phyloP scores from a whole-genome alignment of 2,797 vertebrate species.

The Poeciliopsis infans region DNA sequence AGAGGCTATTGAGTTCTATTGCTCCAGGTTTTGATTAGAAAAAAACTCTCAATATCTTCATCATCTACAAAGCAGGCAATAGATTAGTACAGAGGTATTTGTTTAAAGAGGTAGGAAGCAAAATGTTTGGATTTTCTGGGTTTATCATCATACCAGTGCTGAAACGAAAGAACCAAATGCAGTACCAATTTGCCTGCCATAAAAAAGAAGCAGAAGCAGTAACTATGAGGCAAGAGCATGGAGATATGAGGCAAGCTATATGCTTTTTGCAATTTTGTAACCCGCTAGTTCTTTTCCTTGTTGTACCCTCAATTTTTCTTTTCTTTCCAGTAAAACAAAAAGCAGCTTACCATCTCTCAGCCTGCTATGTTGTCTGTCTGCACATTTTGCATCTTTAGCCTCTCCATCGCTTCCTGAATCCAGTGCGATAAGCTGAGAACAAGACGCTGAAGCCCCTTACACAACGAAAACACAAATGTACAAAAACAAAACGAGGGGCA shows the following conservation, averaged over 20 bases:
- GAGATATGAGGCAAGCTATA: conserved; percentile 38
- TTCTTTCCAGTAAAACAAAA: conserved; percentile 47
- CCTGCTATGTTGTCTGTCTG: conserved; percentile 39
- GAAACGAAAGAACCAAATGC: neutral
- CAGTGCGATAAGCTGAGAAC: conserved; percentile 52
- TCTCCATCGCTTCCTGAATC: conserved; percentile 58
- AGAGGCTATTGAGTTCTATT: conserved; percentile 10
- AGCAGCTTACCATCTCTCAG: conserved; percentile 56
- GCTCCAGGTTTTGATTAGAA: conserved; percentile 17
- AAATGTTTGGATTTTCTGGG: neutral
- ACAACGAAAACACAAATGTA: conserved; percentile 14
- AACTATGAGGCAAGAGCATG: conserved; percentile 30
- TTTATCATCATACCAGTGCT: conserved; percentile 1
- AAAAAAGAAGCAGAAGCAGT: conserved; percentile 3
- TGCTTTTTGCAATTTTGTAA: conserved; percentile 9
- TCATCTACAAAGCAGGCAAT: neutral
- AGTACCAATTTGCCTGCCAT: conserved; percentile 6
- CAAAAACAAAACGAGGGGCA: conserved; percentile 11
- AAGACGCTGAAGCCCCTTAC: conserved; percentile 29
- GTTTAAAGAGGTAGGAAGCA: neutral
- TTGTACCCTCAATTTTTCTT: conserved; percentile 12
- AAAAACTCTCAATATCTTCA: neutral
- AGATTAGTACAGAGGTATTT: neutral
- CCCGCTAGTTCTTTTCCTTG: neutral
- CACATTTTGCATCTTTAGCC: conserved; percentile 41